Percentiles rank a stretch among this genome's conserved stretches.
These are phyloP conservation scores for Metopia argyrocephala DNA, from an alignment of 2,888 invertebrate species.

Conservation along the genomic window DNA sequence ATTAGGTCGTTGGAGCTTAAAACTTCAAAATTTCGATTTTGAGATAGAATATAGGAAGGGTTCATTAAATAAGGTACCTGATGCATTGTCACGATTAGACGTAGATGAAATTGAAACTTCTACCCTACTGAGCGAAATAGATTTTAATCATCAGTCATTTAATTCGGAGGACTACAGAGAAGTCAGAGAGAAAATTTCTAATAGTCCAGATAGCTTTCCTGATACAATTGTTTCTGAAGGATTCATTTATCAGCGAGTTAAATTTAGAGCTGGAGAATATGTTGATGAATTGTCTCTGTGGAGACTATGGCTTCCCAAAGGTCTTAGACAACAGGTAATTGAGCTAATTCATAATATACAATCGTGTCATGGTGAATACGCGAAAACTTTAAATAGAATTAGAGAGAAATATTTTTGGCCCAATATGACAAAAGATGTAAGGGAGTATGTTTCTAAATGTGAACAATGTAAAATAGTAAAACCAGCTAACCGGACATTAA, in stretches of 20 bases:
- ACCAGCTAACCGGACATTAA: conserved; percentile 1
- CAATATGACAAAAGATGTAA: conserved; percentile 16
- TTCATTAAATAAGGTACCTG: conserved; percentile 9
- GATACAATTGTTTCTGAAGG: conserved; percentile 8
- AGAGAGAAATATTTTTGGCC: conserved; percentile 30
- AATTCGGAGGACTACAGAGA: neutral
- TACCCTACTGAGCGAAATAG: neutral
- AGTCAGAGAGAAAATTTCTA: neutral
- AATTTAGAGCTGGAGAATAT: conserved; percentile 7
- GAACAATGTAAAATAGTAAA: conserved; percentile 2
- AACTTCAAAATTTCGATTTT: conserved; percentile 13
- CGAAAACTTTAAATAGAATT: conserved; percentile 5
- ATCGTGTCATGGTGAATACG: conserved; percentile 22
- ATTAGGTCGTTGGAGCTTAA: conserved; percentile 23
- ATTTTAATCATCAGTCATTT: neutral
- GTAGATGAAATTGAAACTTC: neutral
- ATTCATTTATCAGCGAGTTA: conserved; percentile 25
- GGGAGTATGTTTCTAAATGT: neutral
- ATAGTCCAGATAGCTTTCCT: too few relatives aligned
- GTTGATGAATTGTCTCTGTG: conserved; percentile 2
- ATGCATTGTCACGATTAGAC: conserved; percentile 11
- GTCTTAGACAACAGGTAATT: neutral
- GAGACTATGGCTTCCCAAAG: too few relatives aligned
- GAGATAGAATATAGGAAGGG: conserved; percentile 23
- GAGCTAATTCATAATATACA: neutral